These are phyloP conservation scores for Spheniscus mendiculus DNA, from an alignment of 2,113 vertebrate species.

Conservation along the genomic window DNA sequence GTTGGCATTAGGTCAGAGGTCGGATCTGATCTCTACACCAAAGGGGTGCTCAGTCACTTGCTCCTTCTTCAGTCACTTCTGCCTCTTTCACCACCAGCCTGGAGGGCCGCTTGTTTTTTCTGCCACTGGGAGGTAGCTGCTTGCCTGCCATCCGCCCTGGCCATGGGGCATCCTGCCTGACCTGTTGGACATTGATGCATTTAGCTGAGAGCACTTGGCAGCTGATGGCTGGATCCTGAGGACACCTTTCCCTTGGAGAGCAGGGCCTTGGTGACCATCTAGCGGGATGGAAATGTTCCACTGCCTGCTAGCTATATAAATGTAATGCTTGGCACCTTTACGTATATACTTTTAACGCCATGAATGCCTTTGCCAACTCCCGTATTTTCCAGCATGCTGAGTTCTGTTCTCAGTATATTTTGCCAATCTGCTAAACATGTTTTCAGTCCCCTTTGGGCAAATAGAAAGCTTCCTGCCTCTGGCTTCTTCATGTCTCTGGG, in stretches of 20 bases:
- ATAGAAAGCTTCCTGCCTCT: constrained; percentile 33
- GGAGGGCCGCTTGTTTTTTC: neutral
- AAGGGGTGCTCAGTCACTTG: neutral
- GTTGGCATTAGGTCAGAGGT: neutral
- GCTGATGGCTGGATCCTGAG: neutral
- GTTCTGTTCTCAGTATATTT: neutral
- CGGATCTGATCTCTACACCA: neutral
- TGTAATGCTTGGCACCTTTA: constrained; percentile 8
- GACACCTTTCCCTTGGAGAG: neutral
- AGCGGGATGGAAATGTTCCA: neutral
- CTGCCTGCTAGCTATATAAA: constrained; percentile 20
- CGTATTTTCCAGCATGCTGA: constrained; percentile 1
- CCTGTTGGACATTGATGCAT: neutral
- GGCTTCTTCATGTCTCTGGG: neutral
- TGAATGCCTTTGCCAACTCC: constrained; percentile 18
- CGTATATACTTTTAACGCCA: neutral
- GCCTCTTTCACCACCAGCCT: neutral
- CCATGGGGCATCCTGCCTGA: neutral
- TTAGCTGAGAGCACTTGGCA: neutral
- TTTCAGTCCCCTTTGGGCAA: constrained; percentile 26
- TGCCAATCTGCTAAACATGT: constrained; percentile 27
- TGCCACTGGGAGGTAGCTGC: neutral
- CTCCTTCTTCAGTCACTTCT: neutral
- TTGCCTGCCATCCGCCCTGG: neutral
- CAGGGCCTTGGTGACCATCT: neutral